These are phyloP conservation scores for Vireo altiloquus DNA, from an alignment of 2,113 vertebrate genomes.

Conservation along the genomic window DNA sequence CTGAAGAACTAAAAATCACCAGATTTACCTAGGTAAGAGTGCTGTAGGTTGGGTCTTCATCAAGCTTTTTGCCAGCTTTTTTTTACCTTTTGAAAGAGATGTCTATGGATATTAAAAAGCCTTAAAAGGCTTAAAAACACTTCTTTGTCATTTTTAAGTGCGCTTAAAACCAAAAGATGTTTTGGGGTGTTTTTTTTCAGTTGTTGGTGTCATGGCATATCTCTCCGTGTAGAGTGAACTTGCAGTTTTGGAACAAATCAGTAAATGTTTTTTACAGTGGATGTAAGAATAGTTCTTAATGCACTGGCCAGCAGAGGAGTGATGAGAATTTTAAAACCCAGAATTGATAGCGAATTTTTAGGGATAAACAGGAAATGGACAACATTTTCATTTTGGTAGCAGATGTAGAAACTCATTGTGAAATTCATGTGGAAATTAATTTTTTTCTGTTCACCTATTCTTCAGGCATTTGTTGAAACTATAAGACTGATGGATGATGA, in stretches of 20 bases:
- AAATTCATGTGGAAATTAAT: not conserved
- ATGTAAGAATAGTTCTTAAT: not conserved
- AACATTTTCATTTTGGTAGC: not conserved
- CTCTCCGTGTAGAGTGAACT: not conserved
- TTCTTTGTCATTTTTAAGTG: not conserved
- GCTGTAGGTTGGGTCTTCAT: not conserved
- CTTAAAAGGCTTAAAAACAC: not conserved
- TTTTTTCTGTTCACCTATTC: not conserved
- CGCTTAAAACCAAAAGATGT: not conserved
- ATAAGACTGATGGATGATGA: slow-evolving; percentile 80
- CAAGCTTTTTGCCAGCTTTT: not conserved
- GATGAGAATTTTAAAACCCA: not conserved
- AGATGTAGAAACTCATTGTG: not conserved
- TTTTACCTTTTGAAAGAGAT: not conserved
- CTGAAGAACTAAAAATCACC: not conserved
- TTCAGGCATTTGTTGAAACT: slow-evolving; percentile 80
- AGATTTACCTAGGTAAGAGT: not conserved
- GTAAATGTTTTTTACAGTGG: not conserved
- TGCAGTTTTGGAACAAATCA: not conserved
- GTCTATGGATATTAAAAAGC: not conserved
- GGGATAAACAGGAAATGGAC: not conserved
- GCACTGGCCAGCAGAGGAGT: not conserved
- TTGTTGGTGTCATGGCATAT: not conserved
- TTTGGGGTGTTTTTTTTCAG: not conserved
- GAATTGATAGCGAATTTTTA: not conserved